phyloP scores from a whole-genome alignment of 2,888 invertebrate genomes.

The Sturmia bella region DNA sequence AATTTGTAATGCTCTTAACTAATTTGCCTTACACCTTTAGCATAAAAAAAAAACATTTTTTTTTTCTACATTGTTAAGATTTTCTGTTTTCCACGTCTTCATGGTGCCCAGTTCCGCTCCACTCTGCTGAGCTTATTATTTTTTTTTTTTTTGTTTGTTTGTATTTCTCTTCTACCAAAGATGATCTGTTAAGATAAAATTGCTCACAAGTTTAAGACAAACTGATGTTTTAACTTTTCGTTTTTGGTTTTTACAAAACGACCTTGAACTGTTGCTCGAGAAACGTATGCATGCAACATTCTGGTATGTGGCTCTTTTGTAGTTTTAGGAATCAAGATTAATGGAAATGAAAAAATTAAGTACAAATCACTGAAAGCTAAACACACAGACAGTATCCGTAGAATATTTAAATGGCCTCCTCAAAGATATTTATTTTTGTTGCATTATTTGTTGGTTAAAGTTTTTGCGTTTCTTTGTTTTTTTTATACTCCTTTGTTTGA shows the following conservation, averaged over 20 bases:
- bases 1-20: conserved; percentile 61
- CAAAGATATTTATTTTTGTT: conserved; percentile 54
- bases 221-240: conserved; percentile 39
- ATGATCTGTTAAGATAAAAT: conserved; percentile 67
- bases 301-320: background rate
- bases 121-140: conserved; percentile 14
- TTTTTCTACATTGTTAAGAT: conserved; percentile 7
- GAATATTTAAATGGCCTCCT: conserved; percentile 61
- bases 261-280: conserved; percentile 68
- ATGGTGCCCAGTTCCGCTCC: conserved; percentile 31
- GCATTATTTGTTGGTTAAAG: conserved; percentile 14
- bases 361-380: conserved; percentile 47
- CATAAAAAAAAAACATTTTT: background rate
- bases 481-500: conserved; percentile 1
- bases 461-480: conserved; percentile 28
- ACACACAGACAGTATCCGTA: conserved; percentile 28
- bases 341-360: conserved; percentile 53
- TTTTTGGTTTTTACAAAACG: conserved; percentile 45
- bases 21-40: conserved; percentile 62
- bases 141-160: conserved; percentile 1
- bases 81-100: conserved; percentile 1
- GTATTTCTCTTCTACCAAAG: conserved; percentile 35
- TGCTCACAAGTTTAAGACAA: conserved; percentile 51
- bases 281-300: conserved; percentile 44
- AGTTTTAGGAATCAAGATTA: conserved; percentile 57